Percentiles rank a stretch among this genome's conserved stretches.
phyloP scores from a whole-genome alignment of 1,140 invertebrate species.

The Dendroctonus valens region DNA sequence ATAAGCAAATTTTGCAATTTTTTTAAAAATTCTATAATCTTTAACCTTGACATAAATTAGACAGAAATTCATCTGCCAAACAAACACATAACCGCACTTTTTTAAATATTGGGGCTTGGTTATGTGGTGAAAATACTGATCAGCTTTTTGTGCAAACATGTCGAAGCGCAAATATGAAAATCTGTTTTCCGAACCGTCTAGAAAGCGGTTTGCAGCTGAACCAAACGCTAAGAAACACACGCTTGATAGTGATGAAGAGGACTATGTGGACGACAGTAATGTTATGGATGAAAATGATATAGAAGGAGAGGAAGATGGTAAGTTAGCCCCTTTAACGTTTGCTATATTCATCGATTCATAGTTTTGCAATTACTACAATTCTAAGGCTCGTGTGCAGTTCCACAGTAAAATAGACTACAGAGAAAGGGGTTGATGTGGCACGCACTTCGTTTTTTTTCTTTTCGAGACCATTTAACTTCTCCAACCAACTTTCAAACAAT shows the following conservation, averaged over 20 bases:
- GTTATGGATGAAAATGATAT: conserved; percentile 82
- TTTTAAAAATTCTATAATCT: too few species aligned
- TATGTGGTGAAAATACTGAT: not conserved
- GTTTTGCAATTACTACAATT: too few species aligned
- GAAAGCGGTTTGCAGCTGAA: conserved; percentile 10
- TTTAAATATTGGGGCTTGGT: not conserved
- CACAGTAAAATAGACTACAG: too few species aligned
- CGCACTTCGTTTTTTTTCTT: too few species aligned
- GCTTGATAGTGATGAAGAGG: conserved; percentile 50
- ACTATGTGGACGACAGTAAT: conserved; percentile 55
- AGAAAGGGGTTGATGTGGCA: too few species aligned
- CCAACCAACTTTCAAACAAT: too few species aligned
- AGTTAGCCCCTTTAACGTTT: not conserved
- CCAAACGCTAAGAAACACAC: conserved; percentile 46
- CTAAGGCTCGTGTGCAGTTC: too few species aligned
- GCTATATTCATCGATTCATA: not conserved
- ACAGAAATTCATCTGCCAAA: too few species aligned
- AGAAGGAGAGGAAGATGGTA: conserved; percentile 74
- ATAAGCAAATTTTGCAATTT: too few species aligned
- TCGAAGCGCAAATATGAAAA: conserved; percentile 37
- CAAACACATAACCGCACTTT: too few species aligned
- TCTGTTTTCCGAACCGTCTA: conserved; percentile 26
- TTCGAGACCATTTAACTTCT: too few species aligned
- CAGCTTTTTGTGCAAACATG: conserved; percentile 23
- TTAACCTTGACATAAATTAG: too few species aligned